Evolutionary conservation across 2,113 vertebrate species (phyloP), one percentile per base, ranked within the genome.

Genomic region (Nicator chloris): DNA sequence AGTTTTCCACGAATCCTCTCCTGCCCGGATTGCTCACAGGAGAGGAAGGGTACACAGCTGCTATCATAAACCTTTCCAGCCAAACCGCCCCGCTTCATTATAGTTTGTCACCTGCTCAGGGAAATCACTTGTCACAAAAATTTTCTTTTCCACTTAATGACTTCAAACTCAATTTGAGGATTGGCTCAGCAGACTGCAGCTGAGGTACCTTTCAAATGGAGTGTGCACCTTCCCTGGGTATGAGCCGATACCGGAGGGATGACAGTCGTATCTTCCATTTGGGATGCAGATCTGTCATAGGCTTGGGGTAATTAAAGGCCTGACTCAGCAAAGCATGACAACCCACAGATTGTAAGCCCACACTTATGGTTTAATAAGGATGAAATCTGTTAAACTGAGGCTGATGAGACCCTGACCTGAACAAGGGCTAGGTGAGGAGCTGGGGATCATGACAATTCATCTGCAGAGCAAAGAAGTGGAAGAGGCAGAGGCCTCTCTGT

Each of bases 91-190:
- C 0, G 20, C 88, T 96, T 95, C 94, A 94, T 97, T 96, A 93
- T 68, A 75, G 79, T 69, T 96, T 95, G 95, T 96, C 94, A 95
- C 96, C 94, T 95, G 97, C 94, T 96, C 96, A 91, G 95, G 94
- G 94, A 97, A 97, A 95, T 97, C 93, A 95, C 96, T 93, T 97
- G 96, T 97, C 95, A 97, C 94, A 77, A 91, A 88, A 94, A 94
- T 97, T 96, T 97, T 96, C 95, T 94, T 96, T 97, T 88, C 95
- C 92, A 94, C 92, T 97, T 96, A 97, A 96, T 73, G 95, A 95
- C 88, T 96, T 96, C 95, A 93, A 95, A 97, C 94, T 95, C 90
- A 95, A 95, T 95, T 94, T 95, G 93, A 70, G 78, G 82, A 66
- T 10, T 78, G 91, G 94, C 94, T 90, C 85, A 75, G 82, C 21